Evolutionary conservation across 2,113 vertebrate species (phyloP).

Genomic region (Semicossyphus pulcher): DNA sequence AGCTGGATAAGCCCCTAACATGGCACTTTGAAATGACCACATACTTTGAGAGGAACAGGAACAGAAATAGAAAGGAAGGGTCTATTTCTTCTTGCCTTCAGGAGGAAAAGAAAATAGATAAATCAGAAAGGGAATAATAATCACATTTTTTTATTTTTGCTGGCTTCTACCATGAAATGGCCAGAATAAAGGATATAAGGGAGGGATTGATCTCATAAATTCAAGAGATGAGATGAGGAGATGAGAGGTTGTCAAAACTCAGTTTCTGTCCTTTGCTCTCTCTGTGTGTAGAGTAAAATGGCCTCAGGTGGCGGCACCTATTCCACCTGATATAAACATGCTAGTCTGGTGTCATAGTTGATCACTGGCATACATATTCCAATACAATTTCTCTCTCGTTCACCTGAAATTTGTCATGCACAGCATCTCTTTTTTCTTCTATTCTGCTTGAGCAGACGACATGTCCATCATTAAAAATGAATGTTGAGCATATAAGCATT

Average conservation of each 20-base stretch:
- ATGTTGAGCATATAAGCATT: slow-evolving; percentile 17
- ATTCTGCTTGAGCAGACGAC: slow-evolving; percentile 12
- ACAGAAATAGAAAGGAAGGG: slow-evolving; percentile 46
- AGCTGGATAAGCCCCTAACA: too few species aligned
- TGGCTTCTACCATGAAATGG: background rate
- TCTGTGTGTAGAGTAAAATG: slow-evolving; percentile 13
- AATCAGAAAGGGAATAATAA: slow-evolving; percentile 32
- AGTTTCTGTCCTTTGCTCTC: too few species aligned
- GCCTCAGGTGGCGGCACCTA: slow-evolving; percentile 11
- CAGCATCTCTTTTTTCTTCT: slow-evolving; percentile 1
- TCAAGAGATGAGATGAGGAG: too few species aligned
- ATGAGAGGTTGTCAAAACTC: too few species aligned
- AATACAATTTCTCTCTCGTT: slow-evolving; percentile 47
- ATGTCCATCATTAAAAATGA: slow-evolving; percentile 16
- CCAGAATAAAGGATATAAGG: background rate
- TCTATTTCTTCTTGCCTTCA: slow-evolving; percentile 68
- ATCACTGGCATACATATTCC: slow-evolving; percentile 41
- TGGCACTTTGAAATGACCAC: too few species aligned
- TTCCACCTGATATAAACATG: slow-evolving; percentile 54
- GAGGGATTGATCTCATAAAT: slow-evolving; percentile 4
- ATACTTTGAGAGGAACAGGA: slow-evolving; percentile 55
- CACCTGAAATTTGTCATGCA: slow-evolving; percentile 44
- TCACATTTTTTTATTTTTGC: slow-evolving; percentile 26
- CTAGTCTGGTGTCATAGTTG: slow-evolving; percentile 25
- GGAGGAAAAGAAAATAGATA: slow-evolving; percentile 2